A percentile compares a stretch with the other conserved stretches of the same genome.
phyloP scores from a whole-genome alignment of 2,797 vertebrate genomes.

The Notolepis coatsorum region DNA sequence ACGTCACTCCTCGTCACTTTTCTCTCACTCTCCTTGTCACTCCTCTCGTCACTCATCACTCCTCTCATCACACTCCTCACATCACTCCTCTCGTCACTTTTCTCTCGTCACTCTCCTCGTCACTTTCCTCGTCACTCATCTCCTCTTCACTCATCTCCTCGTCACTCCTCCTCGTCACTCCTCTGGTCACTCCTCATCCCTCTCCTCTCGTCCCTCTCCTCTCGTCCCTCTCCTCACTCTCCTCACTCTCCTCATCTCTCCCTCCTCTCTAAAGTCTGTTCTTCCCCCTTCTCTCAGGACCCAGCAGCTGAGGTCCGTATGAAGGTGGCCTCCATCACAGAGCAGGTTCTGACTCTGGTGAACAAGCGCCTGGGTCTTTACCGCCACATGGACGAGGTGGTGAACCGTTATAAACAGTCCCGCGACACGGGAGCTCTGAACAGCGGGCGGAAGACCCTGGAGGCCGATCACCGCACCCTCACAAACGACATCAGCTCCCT shows the following conservation, averaged over 20 bases:
- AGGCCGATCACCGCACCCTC: conserved; percentile 92
- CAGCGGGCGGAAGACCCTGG: conserved; percentile 92
- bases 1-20: no score
- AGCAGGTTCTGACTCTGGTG: conserved; percentile 96
- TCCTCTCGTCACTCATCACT: no score
- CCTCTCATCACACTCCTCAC: no score
- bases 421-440: conserved; percentile 93
- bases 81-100: no score
- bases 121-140: no score
- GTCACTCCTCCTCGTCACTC: no score
- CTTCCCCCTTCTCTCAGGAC: conserved; percentile 78
- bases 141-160: no score
- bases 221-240: no score
- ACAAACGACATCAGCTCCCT: conserved; percentile 90
- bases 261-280: no score
- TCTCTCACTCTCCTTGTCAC: not conserved
- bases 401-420: conserved; percentile 97
- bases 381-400: conserved; percentile 95
- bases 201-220: not conserved
- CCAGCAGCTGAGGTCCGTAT: conserved; percentile 97
- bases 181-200: no score
- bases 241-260: no score
- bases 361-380: conserved; percentile 97
- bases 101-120: no score
- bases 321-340: conserved; percentile 99